phyloP scores from a whole-genome alignment of 2,888 invertebrate species.

The Panopea generosa region DNA sequence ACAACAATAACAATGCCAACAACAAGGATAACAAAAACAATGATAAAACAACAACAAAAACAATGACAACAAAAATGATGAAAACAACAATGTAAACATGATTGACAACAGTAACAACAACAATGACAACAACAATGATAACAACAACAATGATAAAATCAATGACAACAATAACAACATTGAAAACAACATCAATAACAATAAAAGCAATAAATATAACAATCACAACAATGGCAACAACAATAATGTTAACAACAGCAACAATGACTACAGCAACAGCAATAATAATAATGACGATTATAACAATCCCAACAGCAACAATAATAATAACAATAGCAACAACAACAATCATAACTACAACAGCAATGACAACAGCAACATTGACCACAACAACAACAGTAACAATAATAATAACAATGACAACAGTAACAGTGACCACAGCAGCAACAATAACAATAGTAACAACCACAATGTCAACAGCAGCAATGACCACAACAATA shows the following conservation, averaged over 20 bases:
- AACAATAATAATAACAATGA: too few species aligned
- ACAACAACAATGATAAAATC: background rate
- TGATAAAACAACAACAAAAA: too few species aligned
- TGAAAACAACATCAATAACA: background rate
- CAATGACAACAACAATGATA: background rate
- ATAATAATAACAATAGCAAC: slow-evolving; percentile 4
- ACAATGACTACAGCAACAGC: background rate
- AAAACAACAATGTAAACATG: too few species aligned
- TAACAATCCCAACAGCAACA: background rate
- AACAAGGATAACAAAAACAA: too few species aligned
- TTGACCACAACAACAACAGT: too few species aligned
- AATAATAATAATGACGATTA: slow-evolving; percentile 1
- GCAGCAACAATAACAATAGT: too few species aligned
- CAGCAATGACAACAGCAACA: background rate
- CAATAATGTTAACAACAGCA: background rate
- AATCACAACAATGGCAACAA: background rate
- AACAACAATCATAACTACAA: background rate
- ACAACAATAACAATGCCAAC: too few species aligned
- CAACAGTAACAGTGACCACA: too few species aligned
- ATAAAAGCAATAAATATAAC: background rate
- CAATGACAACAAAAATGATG: too few species aligned
- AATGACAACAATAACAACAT: background rate
- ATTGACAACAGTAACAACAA: background rate
- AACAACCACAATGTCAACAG: too few species aligned
- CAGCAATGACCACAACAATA: too few species aligned